Evolutionary conservation across 92 coral and sea anemone genomes (phyloP), one percentile per base, ranked within the genome.

Genomic region (Paramuricea clavata): DNA sequence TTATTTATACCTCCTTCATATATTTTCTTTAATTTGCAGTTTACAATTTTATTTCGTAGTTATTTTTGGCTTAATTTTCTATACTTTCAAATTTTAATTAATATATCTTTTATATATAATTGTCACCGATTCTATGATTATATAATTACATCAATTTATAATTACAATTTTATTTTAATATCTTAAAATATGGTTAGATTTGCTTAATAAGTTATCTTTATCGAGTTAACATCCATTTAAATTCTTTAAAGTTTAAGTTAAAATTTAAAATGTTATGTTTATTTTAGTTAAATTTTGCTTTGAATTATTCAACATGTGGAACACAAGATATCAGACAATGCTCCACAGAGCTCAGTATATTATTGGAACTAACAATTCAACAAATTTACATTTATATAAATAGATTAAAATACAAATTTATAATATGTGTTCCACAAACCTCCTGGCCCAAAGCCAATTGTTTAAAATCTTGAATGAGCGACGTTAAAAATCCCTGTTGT

Each of bases 361-460:
- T 10, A 39, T 39, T 39, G 44, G 44, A 39, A 4, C 5, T 39
- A 39, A 39, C 4, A 39, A n/a, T n/a, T n/a, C n/a, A 3, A 13
- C 0, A 69, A 57, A 57, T 57, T 57, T 57, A 57, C 12, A 25
- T 19, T 57, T 69, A 22, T 13, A 27, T 69, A 43, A 31, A 27
- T 12, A 31, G 44, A 10, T 39, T 39, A 39, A 39, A 39, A 39
- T 10, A 39, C 10, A 39, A 39, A 4, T 39, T 39, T 34, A 25
- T 32, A 35, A 71, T 36, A 2, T 36, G 78, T 44, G 31, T 33
- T 54, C 25, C 87, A 96, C 98, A 93, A 97, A 96, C 99, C 99
- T 96, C 99, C 52, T 94, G 98, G 72, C 99, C 99, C 5, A 96
- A 92, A 85, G 99, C 98, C 60, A 96, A 95, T 79, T 94, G 92